Percentiles rank a stretch among this genome's conserved stretches.
These are phyloP conservation scores for Merodon equestris DNA, from an alignment of 2,888 invertebrate genomes.

Conservation along the genomic window DNA sequence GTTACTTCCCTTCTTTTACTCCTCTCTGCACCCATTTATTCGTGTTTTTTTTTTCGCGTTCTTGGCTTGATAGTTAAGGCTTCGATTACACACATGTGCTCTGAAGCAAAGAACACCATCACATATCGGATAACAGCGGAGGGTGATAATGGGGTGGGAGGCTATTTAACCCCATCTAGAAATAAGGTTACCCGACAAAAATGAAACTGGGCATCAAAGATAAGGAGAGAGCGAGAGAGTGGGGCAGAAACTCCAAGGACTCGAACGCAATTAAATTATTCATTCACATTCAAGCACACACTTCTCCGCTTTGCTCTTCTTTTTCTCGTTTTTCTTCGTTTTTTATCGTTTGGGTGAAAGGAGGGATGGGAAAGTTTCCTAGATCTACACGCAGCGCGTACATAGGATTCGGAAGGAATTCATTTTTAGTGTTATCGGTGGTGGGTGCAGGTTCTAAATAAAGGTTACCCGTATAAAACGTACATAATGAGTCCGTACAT, in stretches of 20 bases:
- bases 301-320: not conserved
- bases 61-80: not conserved
- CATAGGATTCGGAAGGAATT: too few relatives aligned
- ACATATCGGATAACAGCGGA: slow-evolving; percentile 17
- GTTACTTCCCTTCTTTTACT: slow-evolving; percentile 24
- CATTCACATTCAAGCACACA: slow-evolving; percentile 7
- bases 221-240: not conserved
- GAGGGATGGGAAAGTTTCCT: not conserved
- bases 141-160: slow-evolving; percentile 8
- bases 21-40: slow-evolving; percentile 6
- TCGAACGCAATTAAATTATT: slow-evolving; percentile 48
- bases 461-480: too few relatives aligned
- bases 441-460: not conserved
- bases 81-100: slow-evolving; percentile 51
- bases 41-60: too few relatives aligned
- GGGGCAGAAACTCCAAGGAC: not conserved
- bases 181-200: slow-evolving; percentile 49
- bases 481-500: too few relatives aligned
- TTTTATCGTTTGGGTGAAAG: not conserved
- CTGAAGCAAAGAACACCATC: slow-evolving; percentile 22
- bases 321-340: not conserved
- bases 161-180: slow-evolving; percentile 41
- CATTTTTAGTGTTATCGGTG: slow-evolving; percentile 25
- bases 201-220: not conserved
- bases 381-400: too few relatives aligned